phyloP scores from a whole-genome alignment of 1,140 invertebrate species.

The Latrodectus geometricus region DNA sequence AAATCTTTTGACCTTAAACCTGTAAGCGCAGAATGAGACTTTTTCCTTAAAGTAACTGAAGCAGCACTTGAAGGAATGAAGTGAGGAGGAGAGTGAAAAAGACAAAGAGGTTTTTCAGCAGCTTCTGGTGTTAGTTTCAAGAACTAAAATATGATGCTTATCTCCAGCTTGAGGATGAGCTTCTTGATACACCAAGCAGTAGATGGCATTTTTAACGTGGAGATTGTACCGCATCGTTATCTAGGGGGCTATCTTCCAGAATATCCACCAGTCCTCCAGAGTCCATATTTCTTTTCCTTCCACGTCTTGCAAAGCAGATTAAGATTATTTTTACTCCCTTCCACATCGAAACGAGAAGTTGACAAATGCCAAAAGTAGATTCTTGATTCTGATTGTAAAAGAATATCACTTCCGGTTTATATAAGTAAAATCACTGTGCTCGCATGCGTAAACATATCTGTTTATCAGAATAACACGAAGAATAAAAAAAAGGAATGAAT shows the following conservation, averaged over 20 bases:
- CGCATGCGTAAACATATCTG: too few species aligned
- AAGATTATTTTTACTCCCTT: not conserved
- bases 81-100: not conserved
- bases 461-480: too few species aligned
- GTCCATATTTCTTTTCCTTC: too few species aligned
- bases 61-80: too few species aligned
- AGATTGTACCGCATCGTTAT: not conserved
- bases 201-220: constrained; percentile 33
- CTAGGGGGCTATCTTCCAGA: too few species aligned
- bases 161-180: constrained; percentile 17
- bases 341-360: constrained; percentile 31
- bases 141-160: constrained; percentile 43
- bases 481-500: too few species aligned
- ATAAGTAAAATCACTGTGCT: too few species aligned
- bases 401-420: constrained; percentile 21
- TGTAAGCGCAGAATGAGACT: not conserved
- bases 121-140: constrained; percentile 40
- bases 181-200: not conserved
- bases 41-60: too few species aligned
- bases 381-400: constrained; percentile 24
- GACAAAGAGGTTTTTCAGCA: constrained; percentile 51
- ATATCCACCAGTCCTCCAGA: too few species aligned
- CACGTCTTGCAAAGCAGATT: too few species aligned
- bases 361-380: constrained; percentile 48
- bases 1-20: too few species aligned